A percentile compares a stretch with the other conserved stretches of the same genome.
Conservation (phyloP, 2,113 vertebrate species). For the Excalfactoria chinensis region DNA sequence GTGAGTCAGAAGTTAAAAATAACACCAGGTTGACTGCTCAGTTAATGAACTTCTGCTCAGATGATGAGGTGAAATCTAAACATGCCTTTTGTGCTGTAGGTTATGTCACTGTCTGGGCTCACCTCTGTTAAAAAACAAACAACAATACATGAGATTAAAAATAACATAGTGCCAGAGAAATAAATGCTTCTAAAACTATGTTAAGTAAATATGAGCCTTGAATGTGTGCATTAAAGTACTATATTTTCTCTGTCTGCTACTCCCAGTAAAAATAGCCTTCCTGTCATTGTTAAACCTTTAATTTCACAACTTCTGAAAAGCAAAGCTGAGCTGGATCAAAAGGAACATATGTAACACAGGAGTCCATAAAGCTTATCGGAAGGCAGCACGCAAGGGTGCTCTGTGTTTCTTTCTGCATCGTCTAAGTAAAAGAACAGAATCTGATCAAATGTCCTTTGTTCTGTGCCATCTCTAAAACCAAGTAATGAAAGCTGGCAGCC, state of each 20-base stretch:
- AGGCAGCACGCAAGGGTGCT: constrained; percentile 16
- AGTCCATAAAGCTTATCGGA: constrained; percentile 36
- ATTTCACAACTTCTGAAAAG: constrained; percentile 43
- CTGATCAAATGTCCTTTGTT: neutral
- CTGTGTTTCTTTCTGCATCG: neutral
- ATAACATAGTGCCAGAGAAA: neutral
- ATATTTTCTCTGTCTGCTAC: constrained; percentile 8
- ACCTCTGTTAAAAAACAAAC: neutral
- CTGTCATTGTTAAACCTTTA: constrained; percentile 41
- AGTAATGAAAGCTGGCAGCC: neutral
- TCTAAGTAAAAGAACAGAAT: neutral
- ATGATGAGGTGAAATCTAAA: neutral
- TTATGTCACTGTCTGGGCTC: neutral
- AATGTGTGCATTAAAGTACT: constrained; percentile 5
- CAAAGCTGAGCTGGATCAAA: constrained; percentile 31
- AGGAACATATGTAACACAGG: constrained; percentile 28
- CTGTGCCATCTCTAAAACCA: neutral
- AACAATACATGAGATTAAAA: neutral
- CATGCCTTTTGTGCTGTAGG: neutral
- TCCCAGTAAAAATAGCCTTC: constrained; percentile 23
- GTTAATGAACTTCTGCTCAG: neutral
- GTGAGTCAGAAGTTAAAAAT: neutral
- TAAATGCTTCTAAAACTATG: neutral
- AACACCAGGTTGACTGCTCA: neutral
- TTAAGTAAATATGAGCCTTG: neutral